Evolutionary conservation across 1,140 invertebrate genomes (phyloP), one percentile per base, ranked within the genome.

Genomic region (Manduca sexta): DNA sequence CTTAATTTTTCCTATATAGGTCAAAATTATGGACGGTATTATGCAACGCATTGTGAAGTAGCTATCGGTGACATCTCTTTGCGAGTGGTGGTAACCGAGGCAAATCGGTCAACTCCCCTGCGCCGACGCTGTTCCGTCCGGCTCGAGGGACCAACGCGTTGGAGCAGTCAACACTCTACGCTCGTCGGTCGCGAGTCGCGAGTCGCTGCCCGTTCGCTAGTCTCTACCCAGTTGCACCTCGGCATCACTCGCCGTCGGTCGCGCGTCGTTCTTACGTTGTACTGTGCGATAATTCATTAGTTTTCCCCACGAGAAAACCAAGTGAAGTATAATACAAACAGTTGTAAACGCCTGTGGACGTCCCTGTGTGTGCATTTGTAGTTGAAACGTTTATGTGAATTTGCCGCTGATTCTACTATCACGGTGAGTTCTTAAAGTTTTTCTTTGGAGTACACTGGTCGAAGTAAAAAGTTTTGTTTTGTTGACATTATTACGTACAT

Each of bases 271-370:
- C 40, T 34, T 46, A 49, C 59, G 47, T 18, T 45, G n/a, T 15
- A 18, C 39, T 56, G 58, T 44, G 67, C 59, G 63, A 69, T 62
- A 68, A 61, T 74, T 73, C 72, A 67, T 77, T 74, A 59, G 72
- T 83, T 83, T 76, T 74, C 71, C 64, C 35, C 38, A 48, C 52
- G 71, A 73, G 73, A 80, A 80, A 75, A 83, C 74, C 66, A 68
- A 77, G 79, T 83, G 76, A 74, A 77, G 78, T 73, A 76, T 60
- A 14, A 11, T 17, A 45, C 11, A 35, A 50, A 57, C 40, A 49
- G 44, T 40, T 52, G 52, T 53, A 45, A 52, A 33, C 45, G 52
- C 52, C 43, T 45, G 56, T 60, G 56, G 38, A 56, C 54, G 48
- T 34, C 53, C 42, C 66, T 74, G 64, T 75, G 71, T 65, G 69